Evolutionary conservation across 2,888 invertebrate species (phyloP).

Genomic region (Apantesis nais): DNA sequence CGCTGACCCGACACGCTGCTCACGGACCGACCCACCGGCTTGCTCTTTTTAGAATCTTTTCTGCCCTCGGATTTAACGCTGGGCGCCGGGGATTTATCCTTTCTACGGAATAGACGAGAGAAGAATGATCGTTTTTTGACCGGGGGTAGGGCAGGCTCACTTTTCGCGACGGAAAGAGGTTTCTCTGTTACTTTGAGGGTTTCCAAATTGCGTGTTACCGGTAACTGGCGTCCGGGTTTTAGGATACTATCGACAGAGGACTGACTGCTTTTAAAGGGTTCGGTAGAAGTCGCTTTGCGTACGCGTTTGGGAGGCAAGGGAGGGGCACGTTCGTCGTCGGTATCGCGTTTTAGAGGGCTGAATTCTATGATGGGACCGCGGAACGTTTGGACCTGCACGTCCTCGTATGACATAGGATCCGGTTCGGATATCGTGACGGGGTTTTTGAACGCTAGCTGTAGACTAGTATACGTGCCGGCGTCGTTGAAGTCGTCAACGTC

Average conservation of each 20-base stretch:
- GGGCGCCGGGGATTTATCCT: slow-evolving; percentile 78
- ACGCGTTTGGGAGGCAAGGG: slow-evolving; percentile 93
- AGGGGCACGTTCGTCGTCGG: slow-evolving; percentile 88
- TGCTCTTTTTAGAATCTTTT: slow-evolving; percentile 60
- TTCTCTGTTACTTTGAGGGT: slow-evolving; percentile 48
- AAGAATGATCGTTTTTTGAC: slow-evolving; percentile 80
- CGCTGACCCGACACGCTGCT: slow-evolving; percentile 87
- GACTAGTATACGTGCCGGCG: slow-evolving; percentile 92
- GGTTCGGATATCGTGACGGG: slow-evolving; percentile 87
- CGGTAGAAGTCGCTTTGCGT: slow-evolving; percentile 80
- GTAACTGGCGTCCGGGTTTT: slow-evolving; percentile 70
- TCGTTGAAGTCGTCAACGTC: slow-evolving; percentile 90
- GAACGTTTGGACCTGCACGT: slow-evolving; percentile 80
- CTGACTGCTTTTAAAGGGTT: slow-evolving; percentile 74
- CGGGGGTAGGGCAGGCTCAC: slow-evolving; percentile 78
- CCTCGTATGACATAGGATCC: slow-evolving; percentile 85
- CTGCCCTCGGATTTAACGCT: slow-evolving; percentile 73
- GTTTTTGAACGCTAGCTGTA: slow-evolving; percentile 94
- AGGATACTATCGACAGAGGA: slow-evolving; percentile 75
- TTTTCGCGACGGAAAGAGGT: slow-evolving; percentile 61
- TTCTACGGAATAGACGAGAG: slow-evolving; percentile 76
- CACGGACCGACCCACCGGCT: slow-evolving; percentile 85
- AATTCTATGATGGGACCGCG: slow-evolving; percentile 84
- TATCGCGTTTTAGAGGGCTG: slow-evolving; percentile 82
- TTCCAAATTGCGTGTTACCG: slow-evolving; percentile 63